A percentile compares a stretch with the other conserved stretches of the same genome.
Evolutionary conservation across 2,888 invertebrate species (phyloP).

Genomic region (Apodemia hepburni): DNA sequence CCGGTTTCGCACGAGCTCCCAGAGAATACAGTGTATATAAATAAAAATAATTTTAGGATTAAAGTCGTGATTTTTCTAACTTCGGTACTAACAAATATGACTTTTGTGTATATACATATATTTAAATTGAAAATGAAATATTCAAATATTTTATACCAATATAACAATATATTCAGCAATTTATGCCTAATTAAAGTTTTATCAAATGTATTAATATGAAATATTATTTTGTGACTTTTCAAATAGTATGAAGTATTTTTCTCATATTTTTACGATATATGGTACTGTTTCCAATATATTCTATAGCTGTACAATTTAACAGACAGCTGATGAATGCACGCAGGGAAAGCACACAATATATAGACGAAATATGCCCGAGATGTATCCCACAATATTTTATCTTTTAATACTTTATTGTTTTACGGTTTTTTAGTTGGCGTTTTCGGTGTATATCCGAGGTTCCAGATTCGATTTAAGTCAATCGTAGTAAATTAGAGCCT

Average conservation of each 20-base stretch:
- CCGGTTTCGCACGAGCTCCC: constrained; percentile 9
- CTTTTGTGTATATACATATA: background rate
- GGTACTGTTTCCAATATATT: no score
- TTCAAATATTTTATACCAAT: background rate
- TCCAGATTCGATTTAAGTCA: no score
- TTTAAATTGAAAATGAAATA: constrained; percentile 1
- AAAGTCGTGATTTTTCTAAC: background rate
- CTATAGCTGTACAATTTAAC: no score
- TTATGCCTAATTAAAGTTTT: background rate
- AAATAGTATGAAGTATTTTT: constrained; percentile 1
- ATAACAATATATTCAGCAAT: background rate
- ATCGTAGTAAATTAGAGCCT: no score
- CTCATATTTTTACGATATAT: background rate
- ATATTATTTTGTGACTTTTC: background rate
- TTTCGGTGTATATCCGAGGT: no score
- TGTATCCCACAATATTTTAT: no score
- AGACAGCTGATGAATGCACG: no score
- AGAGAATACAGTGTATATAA: constrained; percentile 3
- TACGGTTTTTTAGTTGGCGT: no score
- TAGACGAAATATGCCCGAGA: no score
- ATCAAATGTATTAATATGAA: background rate
- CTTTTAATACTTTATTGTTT: no score
- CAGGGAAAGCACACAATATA: no score
- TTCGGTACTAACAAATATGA: background rate
- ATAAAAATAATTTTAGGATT: background rate